Conservation (phyloP, 2,797 vertebrate genomes). For the Cyclura pinguis region DNA sequence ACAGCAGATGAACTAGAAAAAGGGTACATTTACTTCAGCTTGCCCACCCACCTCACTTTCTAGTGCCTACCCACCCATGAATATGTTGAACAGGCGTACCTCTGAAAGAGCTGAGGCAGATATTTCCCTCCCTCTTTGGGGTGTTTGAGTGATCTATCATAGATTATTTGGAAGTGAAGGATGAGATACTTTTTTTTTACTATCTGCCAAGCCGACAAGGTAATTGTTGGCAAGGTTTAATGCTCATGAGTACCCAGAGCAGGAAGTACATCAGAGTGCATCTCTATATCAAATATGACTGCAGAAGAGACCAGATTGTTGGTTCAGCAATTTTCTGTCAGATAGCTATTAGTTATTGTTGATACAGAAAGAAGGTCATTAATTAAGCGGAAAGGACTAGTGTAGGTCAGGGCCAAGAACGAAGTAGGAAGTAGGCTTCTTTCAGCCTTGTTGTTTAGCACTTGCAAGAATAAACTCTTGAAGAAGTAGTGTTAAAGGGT, state of each 20-base stretch:
- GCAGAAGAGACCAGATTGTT: conserved; percentile 41
- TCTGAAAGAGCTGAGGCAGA: not conserved
- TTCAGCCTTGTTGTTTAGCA: conserved; percentile 27
- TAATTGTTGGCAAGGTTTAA: conserved; percentile 35
- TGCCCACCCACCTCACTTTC: not conserved
- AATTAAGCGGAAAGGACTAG: conserved; percentile 61
- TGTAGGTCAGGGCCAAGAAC: conserved; percentile 49
- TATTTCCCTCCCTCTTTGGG: not conserved
- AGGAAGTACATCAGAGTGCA: conserved; percentile 35
- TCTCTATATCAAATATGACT: conserved; percentile 52
- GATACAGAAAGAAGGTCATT: conserved; percentile 48
- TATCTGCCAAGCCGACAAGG: conserved; percentile 52
- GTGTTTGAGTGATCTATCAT: conserved; percentile 42
- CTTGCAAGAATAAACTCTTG: conserved; percentile 51
- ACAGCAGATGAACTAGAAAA: not conserved
- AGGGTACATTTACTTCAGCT: not conserved
- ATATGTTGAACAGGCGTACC: not conserved
- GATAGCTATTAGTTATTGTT: conserved; percentile 60
- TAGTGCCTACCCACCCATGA: not conserved
- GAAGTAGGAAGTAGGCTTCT: conserved; percentile 43
- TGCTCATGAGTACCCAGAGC: conserved; percentile 35
- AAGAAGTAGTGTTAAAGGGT: conserved; percentile 49
- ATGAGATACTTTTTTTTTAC: conserved; percentile 36
- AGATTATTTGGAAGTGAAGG: conserved; percentile 46
- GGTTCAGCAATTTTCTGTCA: conserved; percentile 61